Evolutionary conservation across 1,140 invertebrate genomes (phyloP), one percentile per base, ranked within the genome.

Genomic region (Drosophila parvula): DNA sequence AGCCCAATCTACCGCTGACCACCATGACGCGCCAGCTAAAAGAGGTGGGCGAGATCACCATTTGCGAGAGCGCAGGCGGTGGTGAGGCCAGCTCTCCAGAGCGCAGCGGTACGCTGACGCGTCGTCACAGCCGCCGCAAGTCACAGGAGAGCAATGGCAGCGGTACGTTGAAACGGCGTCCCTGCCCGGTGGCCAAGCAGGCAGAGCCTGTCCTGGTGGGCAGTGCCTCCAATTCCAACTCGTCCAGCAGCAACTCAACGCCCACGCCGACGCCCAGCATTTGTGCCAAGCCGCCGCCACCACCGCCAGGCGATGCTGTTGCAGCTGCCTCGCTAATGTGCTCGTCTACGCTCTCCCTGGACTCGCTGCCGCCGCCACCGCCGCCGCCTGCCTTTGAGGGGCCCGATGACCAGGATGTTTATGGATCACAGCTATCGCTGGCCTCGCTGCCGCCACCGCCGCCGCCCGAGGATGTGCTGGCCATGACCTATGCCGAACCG

Each of bases 1-100:
- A 96, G 89, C 96, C 96, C 0, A 97, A 97, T 91, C 94, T 98
- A n/a, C 97, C 97, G 0, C 90, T 98, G 45, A 98, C 97, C 9
- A 96, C 96, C 61, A 98, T 97, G 84, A 98, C 97, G 1, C 93
- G 97, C n/a, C 96, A 97, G 78, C 92, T 97, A 51, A 97, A 97
- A 82, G 96, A 97, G 82, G 96, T 97, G 65, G 96, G 95, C 0
- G 96, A 96, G 71, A 95, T 93, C 2, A 93, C 92, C 58, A 86
- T 79, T 12, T 91, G 92, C 38, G 92, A 93, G 56, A 92, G 89
- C 63, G 50, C 41, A 0, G 62, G 16, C 0, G 73, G 41, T 0
- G 77, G 78, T 11, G 34, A 69, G 27, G 79, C 78, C 14, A 79
- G 81, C 9, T 92, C 91, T 59, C 92, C 61, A 61, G 92, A 82